Evolutionary conservation across 1,140 invertebrate species (phyloP), one percentile per base, ranked within the genome.

Genomic region (Drosophila albomicans): DNA sequence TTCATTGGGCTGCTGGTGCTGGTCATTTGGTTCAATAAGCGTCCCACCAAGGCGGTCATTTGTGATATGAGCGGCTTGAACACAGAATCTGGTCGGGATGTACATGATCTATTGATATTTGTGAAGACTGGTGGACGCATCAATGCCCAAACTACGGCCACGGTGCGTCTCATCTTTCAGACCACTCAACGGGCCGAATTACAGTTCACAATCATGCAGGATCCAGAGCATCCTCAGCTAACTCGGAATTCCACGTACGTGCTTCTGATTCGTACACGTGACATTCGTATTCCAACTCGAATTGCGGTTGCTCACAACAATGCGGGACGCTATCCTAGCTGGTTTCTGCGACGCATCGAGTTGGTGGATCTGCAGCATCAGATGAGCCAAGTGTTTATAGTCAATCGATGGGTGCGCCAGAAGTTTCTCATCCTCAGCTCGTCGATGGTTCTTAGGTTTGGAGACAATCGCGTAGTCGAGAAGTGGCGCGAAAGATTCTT

Each of bases 291-390:
- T 20, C 82, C 82, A 0, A 79, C 76, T 0, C 57, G 52, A 0
- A 10, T 86, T 3, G 51, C 70, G 0, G 15, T 86, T 4, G 38
- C 56, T 10, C 82, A 87, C 48, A 48, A 82, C 45, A 79, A 68
- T 15, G 28, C n/a, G 1, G 82, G 82, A 13, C 59, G 82, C 0
- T 82, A 67, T 71, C 82, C 82, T 1, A 77, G 45, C 15, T 86
- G 82, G 82, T 86, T 25, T 32, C 5, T 86, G 16, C 28, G 49
- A 0, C 25, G 69, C 20, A 56, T 86, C 16, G 76, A 79, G 10
- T 5, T 86, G 1, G 35, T 30, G 11, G 82, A 86, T n/a, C 5
- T 87, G 0, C 72, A 86, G 20, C 61, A 63, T 5, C 35, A 61
- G 0, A 3, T 77, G 7, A 54, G 49, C 15, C 82, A 86, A 43